Base-by-base conservation (phyloP, 1,140 invertebrate genomes). In the Aporrectodea caliginosa region DNA sequence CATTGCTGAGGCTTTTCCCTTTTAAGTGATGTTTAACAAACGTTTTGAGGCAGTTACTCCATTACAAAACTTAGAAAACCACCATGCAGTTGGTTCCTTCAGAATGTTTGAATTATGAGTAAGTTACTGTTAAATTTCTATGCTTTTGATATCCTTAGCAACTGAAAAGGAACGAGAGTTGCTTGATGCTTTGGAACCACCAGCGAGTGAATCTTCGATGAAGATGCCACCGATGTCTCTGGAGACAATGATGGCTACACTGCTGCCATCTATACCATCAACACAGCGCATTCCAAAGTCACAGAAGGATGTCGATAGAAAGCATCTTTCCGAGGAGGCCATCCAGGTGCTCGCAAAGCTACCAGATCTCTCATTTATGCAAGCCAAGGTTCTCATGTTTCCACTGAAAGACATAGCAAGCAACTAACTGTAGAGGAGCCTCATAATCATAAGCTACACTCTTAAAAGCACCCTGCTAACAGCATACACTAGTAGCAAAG, bases 301-400 rank as follows among this genome's bases (percentile, higher is more conserved):
- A 6, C 33, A 43, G 12, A 76, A 74, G 29, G 35, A 76, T 43
- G 27, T 22, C 27, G 1, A 34, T 79, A 81, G 58, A 81, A 81
- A 83, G 43, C 43, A 81, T 34, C 75, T 86, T 31, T 84, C 82
- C 35, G 27, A 80, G 6, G 85, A 87, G 75, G 84, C 85, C 1
- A 22, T 76, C 1, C 81, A 79, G 16, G 80, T 87, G 33, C 78
- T 87, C 33, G 81, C 81, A 16, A 83, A 81, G 73, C 78, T 87
- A 72, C 86, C 85, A 6, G 82, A 85, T 76, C 80, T 87, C 69
- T 82, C 83, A 16, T 87, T 87, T 79, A 87, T 87, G 86, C 83
- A 85, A 35, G 83, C 86, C 30, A 85, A 84, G 78, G 86, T 87
- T 31, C 80, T 87, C 12, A 87, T 87, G 86, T 87, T 87, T 75